These are phyloP conservation scores for Nomada ferruginata DNA, from an alignment of 2,888 invertebrate genomes.

Conservation along the genomic window DNA sequence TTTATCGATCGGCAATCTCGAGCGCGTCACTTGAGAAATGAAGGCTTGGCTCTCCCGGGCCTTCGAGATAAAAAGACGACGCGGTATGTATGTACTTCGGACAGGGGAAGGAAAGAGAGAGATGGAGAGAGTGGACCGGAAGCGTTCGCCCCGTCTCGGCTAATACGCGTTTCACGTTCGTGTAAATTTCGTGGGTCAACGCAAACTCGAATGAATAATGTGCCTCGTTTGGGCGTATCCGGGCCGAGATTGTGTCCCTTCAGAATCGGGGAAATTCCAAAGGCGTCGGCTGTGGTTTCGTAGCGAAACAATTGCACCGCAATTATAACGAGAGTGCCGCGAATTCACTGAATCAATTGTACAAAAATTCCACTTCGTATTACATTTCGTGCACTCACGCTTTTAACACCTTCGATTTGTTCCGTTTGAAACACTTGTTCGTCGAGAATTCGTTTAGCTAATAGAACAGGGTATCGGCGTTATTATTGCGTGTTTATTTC, in stretches of 20 bases:
- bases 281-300: not conserved
- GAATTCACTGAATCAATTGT: slow-evolving; percentile 23
- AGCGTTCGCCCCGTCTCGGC: slow-evolving; percentile 66
- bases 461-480: slow-evolving; percentile 30
- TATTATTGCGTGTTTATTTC: slow-evolving; percentile 15
- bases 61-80: slow-evolving; percentile 68
- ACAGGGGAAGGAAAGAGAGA: not conserved
- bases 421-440: slow-evolving; percentile 27
- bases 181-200: slow-evolving; percentile 63
- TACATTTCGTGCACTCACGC: not conserved
- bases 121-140: slow-evolving; percentile 70
- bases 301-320: too few relatives aligned
- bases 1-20: slow-evolving; percentile 69
- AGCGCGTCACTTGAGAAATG: slow-evolving; percentile 79
- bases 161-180: slow-evolving; percentile 61
- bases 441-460: slow-evolving; percentile 33
- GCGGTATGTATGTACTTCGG: not conserved
- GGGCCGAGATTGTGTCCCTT: slow-evolving; percentile 13
- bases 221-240: slow-evolving; percentile 27
- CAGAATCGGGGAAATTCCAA: slow-evolving; percentile 15
- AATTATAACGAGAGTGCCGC: not conserved
- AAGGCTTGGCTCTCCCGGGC: slow-evolving; percentile 79
- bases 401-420: slow-evolving; percentile 13
- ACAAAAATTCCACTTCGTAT: too few relatives aligned
- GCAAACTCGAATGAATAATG: slow-evolving; percentile 60